These are phyloP conservation scores for Oenanthe oenanthe DNA, from an alignment of 2,113 vertebrate species.

Conservation along the genomic window DNA sequence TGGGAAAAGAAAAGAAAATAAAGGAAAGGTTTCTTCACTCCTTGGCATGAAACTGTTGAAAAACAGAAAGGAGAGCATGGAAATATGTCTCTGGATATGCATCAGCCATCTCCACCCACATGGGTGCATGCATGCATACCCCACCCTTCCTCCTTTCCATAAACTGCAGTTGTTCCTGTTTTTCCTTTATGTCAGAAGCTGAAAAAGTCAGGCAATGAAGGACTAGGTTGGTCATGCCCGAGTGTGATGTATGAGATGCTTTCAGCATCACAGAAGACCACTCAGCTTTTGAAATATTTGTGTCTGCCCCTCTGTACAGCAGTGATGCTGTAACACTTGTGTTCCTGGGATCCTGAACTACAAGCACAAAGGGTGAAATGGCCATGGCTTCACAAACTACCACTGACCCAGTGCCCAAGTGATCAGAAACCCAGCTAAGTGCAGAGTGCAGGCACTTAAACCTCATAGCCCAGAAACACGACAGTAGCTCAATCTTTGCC, in stretches of 20 bases:
- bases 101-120: background rate
- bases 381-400: background rate
- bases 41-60: background rate
- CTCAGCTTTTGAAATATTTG: background rate
- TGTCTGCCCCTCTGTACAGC: background rate
- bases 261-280: background rate
- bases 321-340: background rate
- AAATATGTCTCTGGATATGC: background rate
- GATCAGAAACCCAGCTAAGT: background rate
- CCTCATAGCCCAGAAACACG: background rate
- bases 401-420: accelerated
- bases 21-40: background rate
- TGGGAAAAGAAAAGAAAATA: too few relatives aligned
- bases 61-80: background rate
- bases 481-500: background rate
- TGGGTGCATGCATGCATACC: background rate
- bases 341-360: background rate
- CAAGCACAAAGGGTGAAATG: background rate
- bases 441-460: background rate
- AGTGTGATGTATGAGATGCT: background rate
- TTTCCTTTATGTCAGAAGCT: background rate
- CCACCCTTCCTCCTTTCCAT: background rate
- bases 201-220: background rate
- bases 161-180: background rate
- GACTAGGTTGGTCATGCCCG: accelerated